Evolutionary conservation across 2,113 vertebrate genomes (phyloP), one percentile per base, ranked within the genome.

Genomic region (Equus przewalskii): DNA sequence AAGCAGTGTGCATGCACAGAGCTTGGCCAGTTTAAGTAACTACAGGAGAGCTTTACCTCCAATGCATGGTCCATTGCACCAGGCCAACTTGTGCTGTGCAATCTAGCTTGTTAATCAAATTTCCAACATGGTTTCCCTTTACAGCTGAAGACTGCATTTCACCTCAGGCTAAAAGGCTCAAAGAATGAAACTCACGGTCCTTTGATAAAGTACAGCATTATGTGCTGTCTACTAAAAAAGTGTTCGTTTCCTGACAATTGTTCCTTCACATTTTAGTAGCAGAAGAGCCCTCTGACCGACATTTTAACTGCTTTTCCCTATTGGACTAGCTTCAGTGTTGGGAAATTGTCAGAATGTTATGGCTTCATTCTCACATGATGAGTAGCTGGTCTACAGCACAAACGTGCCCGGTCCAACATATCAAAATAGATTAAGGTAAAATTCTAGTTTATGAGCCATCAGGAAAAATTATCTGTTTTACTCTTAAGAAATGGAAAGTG

Each of bases 401-500:
- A 82, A 49, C 14, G 21, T 72, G 56, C 60, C 62, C 33, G 16
- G 5, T 73, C 70, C 30, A 26, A 62, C 62, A 44, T 79, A 86
- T 44, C 78, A 58, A 70, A 97, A 72, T 92, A 60, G 95, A 95
- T 90, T 49, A 86, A 44, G 30, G 88, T 76, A 60, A 87, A 96
- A 96, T 80, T 80, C 9, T 91, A 84, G 85, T 0, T 6, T 69
- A 75, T 75, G 36, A 33, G 36, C 76, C 18, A 26, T 80, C 41
- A 78, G 64, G 92, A 88, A 85, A 94, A 97, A 94, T 81, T 76
- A 81, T 81, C 89, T 76, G 83, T 94, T 98, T 97, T 87, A 60
- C 75, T 51, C 88, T 93, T 7, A 82, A 96, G 97, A 96, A 46
- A 95, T 79, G 30, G 19, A 93, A 97, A 93, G 69, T 89, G 44